A percentile compares a stretch with the other conserved stretches of the same genome.
These are phyloP conservation scores for Rhinoptilus africanus DNA, from an alignment of 2,113 vertebrate species.

Conservation along the genomic window DNA sequence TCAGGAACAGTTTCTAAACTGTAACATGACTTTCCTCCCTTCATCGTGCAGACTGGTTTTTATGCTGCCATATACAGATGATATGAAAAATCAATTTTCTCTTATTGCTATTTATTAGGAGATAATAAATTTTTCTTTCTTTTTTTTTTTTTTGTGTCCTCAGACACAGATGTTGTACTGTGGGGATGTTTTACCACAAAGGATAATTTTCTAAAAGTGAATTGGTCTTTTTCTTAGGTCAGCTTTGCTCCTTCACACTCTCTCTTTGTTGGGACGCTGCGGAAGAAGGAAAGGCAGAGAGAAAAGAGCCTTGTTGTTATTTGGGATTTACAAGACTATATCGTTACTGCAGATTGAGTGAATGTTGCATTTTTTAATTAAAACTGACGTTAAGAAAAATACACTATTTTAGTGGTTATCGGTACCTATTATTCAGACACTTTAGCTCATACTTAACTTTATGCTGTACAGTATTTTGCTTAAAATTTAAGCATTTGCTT, in stretches of 20 bases:
- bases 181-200: background rate
- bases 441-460: background rate
- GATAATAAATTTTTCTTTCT: background rate
- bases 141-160: background rate
- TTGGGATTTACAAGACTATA: background rate
- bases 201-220: background rate
- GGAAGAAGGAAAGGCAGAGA: background rate
- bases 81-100: background rate
- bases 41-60: background rate
- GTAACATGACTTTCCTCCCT: background rate
- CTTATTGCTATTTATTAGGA: background rate
- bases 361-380: background rate
- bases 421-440: background rate
- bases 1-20: conserved; percentile 17
- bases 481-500: background rate
- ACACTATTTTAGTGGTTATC: background rate
- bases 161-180: background rate
- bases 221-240: background rate
- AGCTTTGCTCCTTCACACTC: background rate
- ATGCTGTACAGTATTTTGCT: background rate
- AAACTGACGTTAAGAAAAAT: background rate
- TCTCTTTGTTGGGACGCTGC: background rate
- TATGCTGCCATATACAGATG: background rate
- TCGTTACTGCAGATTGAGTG: background rate
- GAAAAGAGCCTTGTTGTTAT: background rate